Evolutionary conservation across 2,888 invertebrate species (phyloP), one percentile per base, ranked within the genome.

Genomic region (Drosophila algonquin): DNA sequence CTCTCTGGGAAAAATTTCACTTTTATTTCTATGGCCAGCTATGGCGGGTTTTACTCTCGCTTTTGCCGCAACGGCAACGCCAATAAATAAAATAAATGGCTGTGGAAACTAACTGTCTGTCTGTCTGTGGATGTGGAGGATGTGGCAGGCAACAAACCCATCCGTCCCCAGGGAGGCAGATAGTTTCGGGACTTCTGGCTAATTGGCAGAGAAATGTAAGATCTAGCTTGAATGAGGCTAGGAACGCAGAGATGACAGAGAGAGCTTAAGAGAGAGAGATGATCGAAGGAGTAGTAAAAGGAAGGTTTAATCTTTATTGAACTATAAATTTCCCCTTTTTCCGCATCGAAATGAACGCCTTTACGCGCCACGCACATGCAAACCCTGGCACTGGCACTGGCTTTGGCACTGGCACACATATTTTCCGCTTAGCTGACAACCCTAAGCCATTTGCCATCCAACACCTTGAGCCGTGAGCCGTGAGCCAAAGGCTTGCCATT

Each of bases 31-130:
- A 61, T 72, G 57, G 77, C 82, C 59, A 75, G 82, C 69, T 57
- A 53, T 44, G 53, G 65, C 54, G 21, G 65, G 40, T 1, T n/a
- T 65, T 65, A 44, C 32, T 64, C 50, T 56, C 24, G 55, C 32
- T 27, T 65, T 44, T 54, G 32, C 32, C 45, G 32, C 35, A 51
- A 59, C 64, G 63, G 50, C 32, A 51, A 71, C 47, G 52, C 76
- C 60, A 87, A 88, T 79, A 86, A 83, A 80, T 80, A 79, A 88
- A 87, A 83, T 83, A 86, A 84, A 84, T 77, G 69, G 70, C 77
- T 75, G 77, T 81, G 79, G 87, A 78, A 40, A 87, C 74, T 74
- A 79, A 68, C 76, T 71, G 62, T 67, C 65, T 6, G 14, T 14
- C 14, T 4, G 24, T 24, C 5, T 24, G 40, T 40, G 40, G 40